phyloP scores from a whole-genome alignment of 2,797 vertebrate genomes.

The Mycteria americana region DNA sequence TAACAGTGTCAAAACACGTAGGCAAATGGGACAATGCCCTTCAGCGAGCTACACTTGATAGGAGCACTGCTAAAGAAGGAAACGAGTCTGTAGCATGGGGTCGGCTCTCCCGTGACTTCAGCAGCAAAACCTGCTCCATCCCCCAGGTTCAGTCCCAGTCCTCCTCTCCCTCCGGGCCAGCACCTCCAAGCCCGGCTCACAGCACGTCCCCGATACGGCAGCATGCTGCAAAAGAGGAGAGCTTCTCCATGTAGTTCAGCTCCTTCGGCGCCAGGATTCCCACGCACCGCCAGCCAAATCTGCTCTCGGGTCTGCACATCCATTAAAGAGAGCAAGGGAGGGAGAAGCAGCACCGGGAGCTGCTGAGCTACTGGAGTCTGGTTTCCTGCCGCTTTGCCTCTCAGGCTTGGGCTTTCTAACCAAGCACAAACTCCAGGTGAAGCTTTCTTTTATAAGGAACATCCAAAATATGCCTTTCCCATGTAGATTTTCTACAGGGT shows the following conservation, averaged over 20 bases:
- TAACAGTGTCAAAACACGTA: conserved; percentile 31
- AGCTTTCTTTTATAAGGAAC: not conserved
- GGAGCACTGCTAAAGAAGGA: not conserved
- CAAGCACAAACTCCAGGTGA: rapidly evolving
- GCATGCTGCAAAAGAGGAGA: not conserved
- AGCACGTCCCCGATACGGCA: rapidly evolving
- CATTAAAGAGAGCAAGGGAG: not conserved
- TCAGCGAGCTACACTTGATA: not conserved
- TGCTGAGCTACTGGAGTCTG: not conserved
- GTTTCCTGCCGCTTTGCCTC: rapidly evolving
- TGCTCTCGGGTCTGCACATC: rapidly evolving
- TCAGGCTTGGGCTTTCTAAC: not conserved
- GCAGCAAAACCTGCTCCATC: not conserved
- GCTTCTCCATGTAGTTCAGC: not conserved
- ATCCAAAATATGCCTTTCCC: not conserved
- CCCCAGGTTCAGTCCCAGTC: rapidly evolving
- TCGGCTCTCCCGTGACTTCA: not conserved
- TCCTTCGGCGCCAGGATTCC: not conserved
- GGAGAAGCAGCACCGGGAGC: not conserved
- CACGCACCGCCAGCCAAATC: not conserved
- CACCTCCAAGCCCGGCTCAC: not conserved
- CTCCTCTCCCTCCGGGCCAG: not conserved
- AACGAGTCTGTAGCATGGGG: not conserved
- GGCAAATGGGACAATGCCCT: not conserved
- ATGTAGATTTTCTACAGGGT: not conserved